Evolutionary conservation across 2,888 invertebrate species (phyloP).

Genomic region (Rhagonycha fulva): DNA sequence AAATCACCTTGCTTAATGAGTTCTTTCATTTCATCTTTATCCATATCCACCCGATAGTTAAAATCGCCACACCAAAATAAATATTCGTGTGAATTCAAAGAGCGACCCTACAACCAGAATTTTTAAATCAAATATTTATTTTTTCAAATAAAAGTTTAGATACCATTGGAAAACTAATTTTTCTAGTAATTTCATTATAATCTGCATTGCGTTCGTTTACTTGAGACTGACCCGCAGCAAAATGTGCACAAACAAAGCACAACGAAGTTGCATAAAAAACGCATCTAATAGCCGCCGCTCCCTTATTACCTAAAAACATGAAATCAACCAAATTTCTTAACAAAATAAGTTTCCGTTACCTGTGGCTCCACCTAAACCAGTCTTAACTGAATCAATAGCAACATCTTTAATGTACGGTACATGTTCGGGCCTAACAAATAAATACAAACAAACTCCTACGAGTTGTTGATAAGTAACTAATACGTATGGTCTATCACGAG

Average conservation of each 20-base stretch:
- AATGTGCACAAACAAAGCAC: constrained; percentile 98
- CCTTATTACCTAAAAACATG: constrained; percentile 79
- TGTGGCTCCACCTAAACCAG: constrained; percentile 96
- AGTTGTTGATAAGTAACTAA: constrained; percentile 92
- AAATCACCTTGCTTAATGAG: constrained; percentile 77
- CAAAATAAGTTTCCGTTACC: constrained; percentile 51
- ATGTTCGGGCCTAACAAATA: constrained; percentile 89
- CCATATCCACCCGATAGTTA: constrained; percentile 96
- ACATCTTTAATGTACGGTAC: constrained; percentile 91
- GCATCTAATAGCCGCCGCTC: constrained; percentile 91
- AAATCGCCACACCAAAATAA: constrained; percentile 99
- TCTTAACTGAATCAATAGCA: constrained; percentile 95
- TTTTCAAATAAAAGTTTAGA: background rate
- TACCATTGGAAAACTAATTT: constrained; percentile 85
- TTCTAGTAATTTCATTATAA: constrained; percentile 92
- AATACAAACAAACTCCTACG: constrained; percentile 96
- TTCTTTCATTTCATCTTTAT: constrained; percentile 90
- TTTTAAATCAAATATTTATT: background rate
- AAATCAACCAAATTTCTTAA: background rate
- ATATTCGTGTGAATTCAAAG: constrained; percentile 94
- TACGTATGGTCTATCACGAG: constrained; percentile 83
- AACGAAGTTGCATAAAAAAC: constrained; percentile 91
- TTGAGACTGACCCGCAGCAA: constrained; percentile 98
- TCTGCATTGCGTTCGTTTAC: constrained; percentile 94
- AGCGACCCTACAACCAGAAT: constrained; percentile 66